Conservation (phyloP, 1,140 invertebrate species). For the Thrips palmi region DNA sequence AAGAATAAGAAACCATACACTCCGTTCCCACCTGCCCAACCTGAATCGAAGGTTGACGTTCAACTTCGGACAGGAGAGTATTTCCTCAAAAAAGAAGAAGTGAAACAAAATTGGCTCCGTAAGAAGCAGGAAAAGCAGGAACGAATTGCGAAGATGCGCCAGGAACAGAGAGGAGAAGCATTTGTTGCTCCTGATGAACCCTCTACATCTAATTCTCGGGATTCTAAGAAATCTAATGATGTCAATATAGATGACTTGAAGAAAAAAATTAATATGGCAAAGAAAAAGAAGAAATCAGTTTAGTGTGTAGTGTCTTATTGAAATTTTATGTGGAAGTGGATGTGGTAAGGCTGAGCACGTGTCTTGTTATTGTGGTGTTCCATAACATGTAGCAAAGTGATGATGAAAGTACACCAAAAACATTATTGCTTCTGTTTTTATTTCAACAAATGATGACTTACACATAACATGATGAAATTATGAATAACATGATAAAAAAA, state of each 20-base stretch:
- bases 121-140: constrained; percentile 56
- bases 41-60: constrained; percentile 87
- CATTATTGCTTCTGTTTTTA: too few species aligned
- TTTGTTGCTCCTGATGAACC: constrained; percentile 67
- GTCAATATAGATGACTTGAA: constrained; percentile 49
- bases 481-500: too few species aligned
- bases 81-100: constrained; percentile 77
- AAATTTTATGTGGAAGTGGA: too few species aligned
- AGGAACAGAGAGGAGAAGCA: constrained; percentile 57
- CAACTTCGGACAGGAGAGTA: constrained; percentile 91
- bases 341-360: too few species aligned
- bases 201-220: background rate
- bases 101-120: constrained; percentile 45
- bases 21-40: constrained; percentile 88
- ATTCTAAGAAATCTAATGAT: constrained; percentile 12
- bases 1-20: constrained; percentile 81
- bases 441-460: too few species aligned
- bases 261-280: constrained; percentile 47
- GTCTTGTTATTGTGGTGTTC: too few species aligned
- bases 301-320: too few species aligned
- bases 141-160: constrained; percentile 44
- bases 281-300: constrained; percentile 22
- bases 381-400: too few species aligned
- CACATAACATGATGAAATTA: too few species aligned
- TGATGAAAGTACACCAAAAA: too few species aligned